phyloP scores from a whole-genome alignment of 2,113 vertebrate genomes.

The Toxotes chatareus region DNA sequence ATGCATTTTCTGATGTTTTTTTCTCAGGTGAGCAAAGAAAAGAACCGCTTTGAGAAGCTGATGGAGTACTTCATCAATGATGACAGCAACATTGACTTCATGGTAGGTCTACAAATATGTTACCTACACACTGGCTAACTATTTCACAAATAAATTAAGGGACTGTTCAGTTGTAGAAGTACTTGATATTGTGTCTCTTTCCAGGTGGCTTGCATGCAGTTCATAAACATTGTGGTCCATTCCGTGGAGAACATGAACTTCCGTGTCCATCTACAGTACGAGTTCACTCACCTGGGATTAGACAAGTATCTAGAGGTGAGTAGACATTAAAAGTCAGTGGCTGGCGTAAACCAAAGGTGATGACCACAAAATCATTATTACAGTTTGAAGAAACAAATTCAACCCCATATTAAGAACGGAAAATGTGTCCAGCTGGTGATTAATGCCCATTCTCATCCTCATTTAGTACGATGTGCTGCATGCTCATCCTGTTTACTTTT shows the following conservation, averaged over 20 bases:
- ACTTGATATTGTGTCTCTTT: background rate
- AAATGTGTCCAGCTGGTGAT: background rate
- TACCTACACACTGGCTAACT: background rate
- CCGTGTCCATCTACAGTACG: constrained; percentile 95
- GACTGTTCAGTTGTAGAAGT: background rate
- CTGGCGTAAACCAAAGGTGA: background rate
- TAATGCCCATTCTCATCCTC: background rate
- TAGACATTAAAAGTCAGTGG: background rate
- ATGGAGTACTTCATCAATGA: constrained; percentile 96
- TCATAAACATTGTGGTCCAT: constrained; percentile 99
- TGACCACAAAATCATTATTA: background rate
- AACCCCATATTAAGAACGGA: too few relatives aligned
- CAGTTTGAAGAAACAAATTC: background rate
- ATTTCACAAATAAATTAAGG: background rate
- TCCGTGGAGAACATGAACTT: constrained; percentile 99
- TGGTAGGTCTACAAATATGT: constrained; percentile 82
- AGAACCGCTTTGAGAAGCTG: constrained; percentile 89
- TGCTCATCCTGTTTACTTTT: background rate
- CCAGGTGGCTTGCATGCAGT: constrained; percentile 99
- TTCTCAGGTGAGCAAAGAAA: constrained; percentile 87
- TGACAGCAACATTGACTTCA: constrained; percentile 96
- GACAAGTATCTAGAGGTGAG: constrained; percentile 94
- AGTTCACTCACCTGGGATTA: constrained; percentile 93
- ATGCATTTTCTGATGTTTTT: background rate
- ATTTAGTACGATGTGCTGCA: background rate